Evolutionary conservation across 1,140 invertebrate genomes (phyloP), one percentile per base, ranked within the genome.

Genomic region (Halotydeus destructor): DNA sequence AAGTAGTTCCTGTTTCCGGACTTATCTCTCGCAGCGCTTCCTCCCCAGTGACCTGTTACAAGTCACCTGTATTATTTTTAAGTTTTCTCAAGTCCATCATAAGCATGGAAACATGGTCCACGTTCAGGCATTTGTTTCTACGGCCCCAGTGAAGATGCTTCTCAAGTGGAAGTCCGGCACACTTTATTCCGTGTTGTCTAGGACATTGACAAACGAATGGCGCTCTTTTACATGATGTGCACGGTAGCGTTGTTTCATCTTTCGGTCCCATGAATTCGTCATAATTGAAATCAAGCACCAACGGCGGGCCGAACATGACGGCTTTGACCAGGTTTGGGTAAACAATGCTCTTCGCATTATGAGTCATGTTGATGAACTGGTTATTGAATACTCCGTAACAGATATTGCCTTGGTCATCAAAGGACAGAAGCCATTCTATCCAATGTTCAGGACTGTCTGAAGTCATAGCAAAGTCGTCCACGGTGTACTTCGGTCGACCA

Each of bases 281-380:
- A 64, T 75, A 88, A 44, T 72, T 69, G 54, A 77, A 75, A 55
- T 89, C 83, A 34, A 85, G 55, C 6, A 89, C 65, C 26, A 88
- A 37, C 54, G 74, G 70, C 53, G 76, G 74, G 4, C 74, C 75
- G 61, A 71, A 72, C 47, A 69, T 60, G 57, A 77, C 72, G 16
- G 75, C 70, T 47, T 65, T 61, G 1, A 76, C 59, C 21, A 77
- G 54, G 41, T 66, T 67, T 39, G 49, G 60, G 55, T 78, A n/a
- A n/a, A n/a, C n/a, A n/a, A n/a, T n/a, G n/a, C n/a, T n/a, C n/a
- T n/a, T n/a, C n/a, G n/a, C n/a, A n/a, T n/a, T n/a, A n/a, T n/a
- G n/a, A n/a, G n/a, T n/a, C n/a, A n/a, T n/a, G n/a, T n/a, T n/a
- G n/a, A n/a, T n/a, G n/a, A n/a, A n/a, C n/a, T n/a, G n/a, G n/a